Evolutionary conservation across 1,140 invertebrate species (phyloP), one percentile per base, ranked within the genome.

Genomic region (Subanguina moxae): DNA sequence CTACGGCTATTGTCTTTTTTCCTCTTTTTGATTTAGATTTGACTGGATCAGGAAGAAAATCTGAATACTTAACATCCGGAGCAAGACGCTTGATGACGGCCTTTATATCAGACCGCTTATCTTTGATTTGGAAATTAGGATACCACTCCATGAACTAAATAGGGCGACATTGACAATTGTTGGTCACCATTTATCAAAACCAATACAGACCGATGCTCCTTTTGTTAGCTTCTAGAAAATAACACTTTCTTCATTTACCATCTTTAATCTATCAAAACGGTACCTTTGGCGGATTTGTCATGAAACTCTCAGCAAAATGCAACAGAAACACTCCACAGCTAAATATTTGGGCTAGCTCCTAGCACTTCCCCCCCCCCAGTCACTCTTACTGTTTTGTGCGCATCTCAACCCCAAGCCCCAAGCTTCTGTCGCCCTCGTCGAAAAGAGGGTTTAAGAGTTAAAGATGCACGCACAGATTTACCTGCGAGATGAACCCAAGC

Each of bases 281-380:
- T n/a, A 76, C 76, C 27, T 57, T 67, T 21, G 75, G 75, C 9
- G 68, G 62, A 28, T 74, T 64, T 0, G 15, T 68, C 56, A 97
- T 94, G 86, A 97, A 98, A 65, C 89, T 89, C 85, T 97, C 93
- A 3, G 92, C 92, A 87, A 94, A 97, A 83, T 97, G 92, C 38
- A 97, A 85, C 46, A 97, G 85, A 85, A 92, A 97, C 7, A 97
- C 85, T 1, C 95, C 95, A 86, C 95, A 98, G 84, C 32, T 38
- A 11, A 38, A 38, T 5, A 38, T 38, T 38, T 11, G 32, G n/a
- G n/a, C n/a, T n/a, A n/a, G n/a, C n/a, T n/a, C n/a, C n/a, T n/a
- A n/a, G n/a, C n/a, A n/a, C n/a, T n/a, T n/a, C n/a, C n/a, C n/a
- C n/a, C n/a, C n/a, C n/a, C n/a, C n/a, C n/a, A n/a, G n/a, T n/a